phyloP scores from a whole-genome alignment of 2,888 invertebrate species.

The Apodemia hepburni region DNA sequence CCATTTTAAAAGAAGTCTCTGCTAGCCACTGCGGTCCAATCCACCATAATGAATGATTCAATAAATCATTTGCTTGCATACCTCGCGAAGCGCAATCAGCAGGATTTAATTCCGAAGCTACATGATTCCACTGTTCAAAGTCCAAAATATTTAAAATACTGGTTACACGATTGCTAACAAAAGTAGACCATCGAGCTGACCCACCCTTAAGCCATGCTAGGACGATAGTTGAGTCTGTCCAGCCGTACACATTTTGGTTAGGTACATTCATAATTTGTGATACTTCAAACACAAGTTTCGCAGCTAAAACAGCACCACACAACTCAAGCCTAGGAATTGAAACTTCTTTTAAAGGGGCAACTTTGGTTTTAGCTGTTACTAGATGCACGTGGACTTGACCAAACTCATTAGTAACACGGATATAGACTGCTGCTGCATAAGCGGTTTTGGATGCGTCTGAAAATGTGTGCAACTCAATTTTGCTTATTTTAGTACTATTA shows the following conservation, averaged over 20 bases:
- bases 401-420: slow-evolving; percentile 20
- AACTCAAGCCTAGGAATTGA: slow-evolving; percentile 20
- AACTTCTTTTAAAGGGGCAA: slow-evolving; percentile 19
- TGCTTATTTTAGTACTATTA: slow-evolving; percentile 10
- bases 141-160: too few species aligned
- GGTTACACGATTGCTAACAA: too few species aligned
- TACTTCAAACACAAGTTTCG: slow-evolving; percentile 19
- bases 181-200: too few species aligned
- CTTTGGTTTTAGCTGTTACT: slow-evolving; percentile 24
- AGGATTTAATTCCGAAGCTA: too few species aligned
- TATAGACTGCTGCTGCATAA: slow-evolving; percentile 31
- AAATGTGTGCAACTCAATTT: slow-evolving; percentile 30
- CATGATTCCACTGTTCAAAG: too few species aligned
- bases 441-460: slow-evolving; percentile 29
- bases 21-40: too few species aligned
- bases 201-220: too few species aligned
- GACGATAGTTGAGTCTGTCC: slow-evolving; percentile 15
- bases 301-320: slow-evolving; percentile 16
- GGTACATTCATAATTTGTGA: slow-evolving; percentile 17
- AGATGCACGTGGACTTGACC: slow-evolving; percentile 13
- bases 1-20: too few species aligned
- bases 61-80: too few species aligned
- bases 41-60: too few species aligned
- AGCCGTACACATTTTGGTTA: slow-evolving; percentile 21
- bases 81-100: too few species aligned